phyloP scores from a whole-genome alignment of 2,888 invertebrate genomes.

The Limenitis arthemis region DNA sequence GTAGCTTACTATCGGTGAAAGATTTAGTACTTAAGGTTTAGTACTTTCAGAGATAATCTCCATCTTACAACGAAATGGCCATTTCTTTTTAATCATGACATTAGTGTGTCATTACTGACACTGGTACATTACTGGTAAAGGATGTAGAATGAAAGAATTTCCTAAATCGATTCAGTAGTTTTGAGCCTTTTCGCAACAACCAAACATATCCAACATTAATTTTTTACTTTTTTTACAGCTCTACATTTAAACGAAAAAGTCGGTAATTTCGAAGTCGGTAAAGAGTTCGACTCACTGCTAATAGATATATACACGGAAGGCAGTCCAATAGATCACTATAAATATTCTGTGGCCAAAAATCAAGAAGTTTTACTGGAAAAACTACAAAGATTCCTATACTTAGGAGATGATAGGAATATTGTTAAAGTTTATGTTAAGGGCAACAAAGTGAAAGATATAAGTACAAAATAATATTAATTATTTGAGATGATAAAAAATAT shows the following conservation, averaged over 20 bases:
- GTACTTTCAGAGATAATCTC: no score
- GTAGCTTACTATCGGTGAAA: no score
- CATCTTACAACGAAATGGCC: no score
- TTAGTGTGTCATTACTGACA: no score
- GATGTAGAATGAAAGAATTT: no score
- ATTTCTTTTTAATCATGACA: no score
- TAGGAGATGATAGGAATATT: conserved; percentile 90
- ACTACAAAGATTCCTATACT: conserved; percentile 82
- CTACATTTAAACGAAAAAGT: conserved; percentile 79
- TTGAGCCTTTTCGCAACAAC: no score
- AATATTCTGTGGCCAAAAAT: conserved; percentile 30
- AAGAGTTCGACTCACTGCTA: conserved; percentile 90
- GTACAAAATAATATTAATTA: neutral
- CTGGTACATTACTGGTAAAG: no score
- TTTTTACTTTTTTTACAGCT: conserved; percentile 64
- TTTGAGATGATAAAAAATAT: no score
- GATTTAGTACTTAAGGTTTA: no score
- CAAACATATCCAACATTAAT: neutral
- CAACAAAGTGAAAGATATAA: conserved; percentile 38
- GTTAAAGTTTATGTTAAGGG: conserved; percentile 83
- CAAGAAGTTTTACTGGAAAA: conserved; percentile 70
- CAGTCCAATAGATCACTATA: conserved; percentile 67
- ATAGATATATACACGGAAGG: conserved; percentile 74
- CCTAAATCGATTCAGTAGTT: no score
- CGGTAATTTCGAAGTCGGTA: conserved; percentile 86